Conservation (phyloP, 2,113 vertebrate genomes). For the Empidonax alnorum region DNA sequence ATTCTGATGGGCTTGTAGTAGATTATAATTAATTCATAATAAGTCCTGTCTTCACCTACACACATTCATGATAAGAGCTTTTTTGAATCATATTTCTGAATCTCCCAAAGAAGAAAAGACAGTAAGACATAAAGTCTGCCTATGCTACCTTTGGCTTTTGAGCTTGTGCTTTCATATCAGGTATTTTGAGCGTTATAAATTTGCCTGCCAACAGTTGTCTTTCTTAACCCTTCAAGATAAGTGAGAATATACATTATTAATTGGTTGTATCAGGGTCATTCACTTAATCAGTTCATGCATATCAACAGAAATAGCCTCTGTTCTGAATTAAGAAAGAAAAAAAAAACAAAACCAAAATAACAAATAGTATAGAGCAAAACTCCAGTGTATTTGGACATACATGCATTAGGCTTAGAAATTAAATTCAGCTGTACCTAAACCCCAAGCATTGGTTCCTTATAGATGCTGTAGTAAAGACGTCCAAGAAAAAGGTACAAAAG, state of each 20-base stretch:
- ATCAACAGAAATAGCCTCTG: not conserved
- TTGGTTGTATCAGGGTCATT: not conserved
- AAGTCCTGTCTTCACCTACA: not conserved
- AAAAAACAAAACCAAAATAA: not conserved
- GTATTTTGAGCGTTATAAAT: not conserved
- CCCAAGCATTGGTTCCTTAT: not conserved
- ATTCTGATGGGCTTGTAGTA: not conserved
- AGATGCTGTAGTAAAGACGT: not conserved
- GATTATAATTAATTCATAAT: not conserved
- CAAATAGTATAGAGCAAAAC: not conserved
- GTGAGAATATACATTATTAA: not conserved
- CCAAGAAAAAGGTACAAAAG: not conserved
- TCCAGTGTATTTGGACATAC: accelerated
- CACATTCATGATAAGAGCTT: not conserved
- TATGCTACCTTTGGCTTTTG: not conserved
- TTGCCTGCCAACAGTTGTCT: not conserved
- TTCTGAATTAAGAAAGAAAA: not conserved
- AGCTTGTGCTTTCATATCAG: not conserved
- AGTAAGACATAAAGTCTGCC: not conserved
- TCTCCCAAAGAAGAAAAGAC: not conserved
- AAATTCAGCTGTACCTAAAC: not conserved
- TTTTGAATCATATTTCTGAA: not conserved
- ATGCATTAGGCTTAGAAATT: not conserved
- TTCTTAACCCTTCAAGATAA: not conserved
- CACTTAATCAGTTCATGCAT: not conserved